Conservation (phyloP, 2,113 vertebrate genomes). For the Myiagra hebetior region DNA sequence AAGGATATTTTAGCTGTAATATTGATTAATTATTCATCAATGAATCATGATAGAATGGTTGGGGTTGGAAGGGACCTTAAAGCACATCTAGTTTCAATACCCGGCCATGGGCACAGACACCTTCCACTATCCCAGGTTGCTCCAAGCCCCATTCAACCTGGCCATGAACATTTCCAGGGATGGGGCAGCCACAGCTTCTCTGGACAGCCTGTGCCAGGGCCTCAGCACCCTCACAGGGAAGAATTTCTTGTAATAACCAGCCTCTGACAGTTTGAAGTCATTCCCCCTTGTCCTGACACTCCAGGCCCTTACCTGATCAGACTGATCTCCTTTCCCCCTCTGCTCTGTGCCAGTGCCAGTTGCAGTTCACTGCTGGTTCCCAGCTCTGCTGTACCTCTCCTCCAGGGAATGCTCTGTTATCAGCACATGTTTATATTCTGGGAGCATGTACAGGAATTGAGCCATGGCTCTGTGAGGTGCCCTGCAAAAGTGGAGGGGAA, state of each 20-base stretch:
- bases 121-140: fast-evolving
- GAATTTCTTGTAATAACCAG: background rate
- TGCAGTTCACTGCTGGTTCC: background rate
- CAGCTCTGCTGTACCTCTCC: background rate
- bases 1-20: background rate
- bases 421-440: fast-evolving
- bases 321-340: background rate
- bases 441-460: background rate
- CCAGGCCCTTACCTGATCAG: background rate
- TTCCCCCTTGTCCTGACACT: background rate
- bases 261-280: background rate
- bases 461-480: background rate
- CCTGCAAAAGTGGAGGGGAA: background rate
- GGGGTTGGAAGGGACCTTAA: background rate
- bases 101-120: background rate
- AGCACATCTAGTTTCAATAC: background rate
- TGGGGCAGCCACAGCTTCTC: background rate
- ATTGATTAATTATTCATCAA: background rate
- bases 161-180: background rate
- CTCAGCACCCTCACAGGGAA: background rate
- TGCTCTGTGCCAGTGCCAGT: background rate
- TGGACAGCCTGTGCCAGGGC: background rate
- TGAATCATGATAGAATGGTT: background rate
- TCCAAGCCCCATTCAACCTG: background rate
- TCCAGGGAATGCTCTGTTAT: background rate